Conservation (phyloP, 2,888 invertebrate genomes). For the Dioctria rufipes region DNA sequence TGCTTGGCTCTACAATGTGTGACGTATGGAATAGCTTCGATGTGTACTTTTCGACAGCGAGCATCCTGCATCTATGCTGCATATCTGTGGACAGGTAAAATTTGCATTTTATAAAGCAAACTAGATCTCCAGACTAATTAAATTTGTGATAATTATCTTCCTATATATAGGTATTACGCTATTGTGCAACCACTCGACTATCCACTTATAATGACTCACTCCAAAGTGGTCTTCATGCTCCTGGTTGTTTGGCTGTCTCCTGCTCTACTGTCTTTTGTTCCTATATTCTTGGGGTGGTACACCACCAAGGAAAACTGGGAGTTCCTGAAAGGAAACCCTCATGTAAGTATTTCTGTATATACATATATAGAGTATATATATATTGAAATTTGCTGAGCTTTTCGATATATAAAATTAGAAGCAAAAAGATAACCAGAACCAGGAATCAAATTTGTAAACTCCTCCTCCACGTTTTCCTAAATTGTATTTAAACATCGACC, state of each 20-base stretch:
- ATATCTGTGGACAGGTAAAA: constrained; percentile 85
- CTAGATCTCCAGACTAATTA: neutral
- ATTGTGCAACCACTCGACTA: constrained; percentile 94
- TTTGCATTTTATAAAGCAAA: neutral
- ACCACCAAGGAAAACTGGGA: constrained; percentile 86
- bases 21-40: constrained; percentile 96
- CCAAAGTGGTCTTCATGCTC: constrained; percentile 84
- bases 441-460: constrained; percentile 9
- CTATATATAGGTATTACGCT: constrained; percentile 81
- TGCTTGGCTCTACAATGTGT: constrained; percentile 92
- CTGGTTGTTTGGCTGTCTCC: constrained; percentile 93
- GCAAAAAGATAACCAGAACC: neutral
- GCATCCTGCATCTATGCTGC: constrained; percentile 93
- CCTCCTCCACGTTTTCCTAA: neutral
- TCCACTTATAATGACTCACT: constrained; percentile 91
- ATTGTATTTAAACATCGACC: constrained; percentile 25
- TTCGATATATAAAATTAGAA: neutral
- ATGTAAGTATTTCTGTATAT: constrained; percentile 72
- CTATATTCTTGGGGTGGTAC: constrained; percentile 96
- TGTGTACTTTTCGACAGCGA: constrained; percentile 93
- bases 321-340: constrained; percentile 78
- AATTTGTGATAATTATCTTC: constrained; percentile 5
- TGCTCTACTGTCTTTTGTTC: constrained; percentile 91
- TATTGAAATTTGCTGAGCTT: neutral
- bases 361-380: too few relatives aligned